Conservation (phyloP, 1,140 invertebrate species). For the Drosophila erecta region DNA sequence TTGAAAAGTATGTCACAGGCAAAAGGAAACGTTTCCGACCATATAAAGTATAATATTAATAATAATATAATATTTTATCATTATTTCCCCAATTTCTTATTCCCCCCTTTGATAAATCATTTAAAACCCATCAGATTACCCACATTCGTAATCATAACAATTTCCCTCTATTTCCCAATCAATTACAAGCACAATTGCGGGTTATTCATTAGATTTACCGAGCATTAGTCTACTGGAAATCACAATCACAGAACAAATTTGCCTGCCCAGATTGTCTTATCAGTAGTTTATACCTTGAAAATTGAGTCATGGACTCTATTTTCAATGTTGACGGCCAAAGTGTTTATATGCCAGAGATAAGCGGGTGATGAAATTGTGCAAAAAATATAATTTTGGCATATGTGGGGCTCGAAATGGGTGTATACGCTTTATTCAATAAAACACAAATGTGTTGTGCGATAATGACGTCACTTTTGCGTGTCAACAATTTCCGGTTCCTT, state of each 20-base stretch:
- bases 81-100: too few species aligned
- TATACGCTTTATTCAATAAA: neutral
- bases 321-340: slow-evolving; percentile 61
- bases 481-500: slow-evolving; percentile 57
- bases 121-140: too few species aligned
- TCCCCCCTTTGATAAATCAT: too few species aligned
- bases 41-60: too few species aligned
- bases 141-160: slow-evolving; percentile 1
- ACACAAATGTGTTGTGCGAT: slow-evolving; percentile 14
- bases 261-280: slow-evolving; percentile 38
- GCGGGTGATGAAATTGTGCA: slow-evolving; percentile 63
- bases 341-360: slow-evolving; percentile 58
- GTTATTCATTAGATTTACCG: slow-evolving; percentile 34
- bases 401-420: slow-evolving; percentile 2
- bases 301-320: slow-evolving; percentile 71
- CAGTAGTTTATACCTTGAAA: slow-evolving; percentile 26
- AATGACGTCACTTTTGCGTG: slow-evolving; percentile 58
- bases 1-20: too few species aligned
- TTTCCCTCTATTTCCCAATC: slow-evolving; percentile 13
- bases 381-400: slow-evolving; percentile 63
- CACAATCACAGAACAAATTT: slow-evolving; percentile 18
- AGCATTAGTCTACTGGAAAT: slow-evolving; percentile 1
- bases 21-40: too few species aligned
- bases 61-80: too few species aligned
- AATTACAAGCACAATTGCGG: slow-evolving; percentile 34